A percentile compares a stretch with the other conserved stretches of the same genome.
These are phyloP conservation scores for Odontothrips loti DNA, from an alignment of 2,888 invertebrate species.

Conservation along the genomic window DNA sequence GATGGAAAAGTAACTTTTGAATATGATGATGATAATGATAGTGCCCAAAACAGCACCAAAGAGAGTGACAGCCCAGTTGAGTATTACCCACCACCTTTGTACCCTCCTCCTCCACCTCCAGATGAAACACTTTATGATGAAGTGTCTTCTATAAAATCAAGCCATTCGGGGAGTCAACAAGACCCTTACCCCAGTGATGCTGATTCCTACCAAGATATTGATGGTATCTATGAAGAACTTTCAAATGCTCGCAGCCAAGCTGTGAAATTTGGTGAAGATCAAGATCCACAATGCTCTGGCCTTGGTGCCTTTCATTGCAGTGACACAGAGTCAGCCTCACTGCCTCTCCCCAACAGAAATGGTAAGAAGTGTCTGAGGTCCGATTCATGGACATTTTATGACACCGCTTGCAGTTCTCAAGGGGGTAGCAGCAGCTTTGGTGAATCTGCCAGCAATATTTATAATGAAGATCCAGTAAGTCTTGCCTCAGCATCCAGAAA, in stretches of 20 bases:
- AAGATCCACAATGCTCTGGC: slow-evolving; percentile 33
- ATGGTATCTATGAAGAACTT: slow-evolving; percentile 39
- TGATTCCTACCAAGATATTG: slow-evolving; percentile 33
- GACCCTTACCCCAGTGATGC: slow-evolving; percentile 32
- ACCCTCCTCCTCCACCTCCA: slow-evolving; percentile 57
- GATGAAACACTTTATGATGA: slow-evolving; percentile 56
- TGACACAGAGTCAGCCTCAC: slow-evolving; percentile 33
- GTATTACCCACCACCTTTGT: slow-evolving; percentile 53
- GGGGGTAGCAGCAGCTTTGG: slow-evolving; percentile 13
- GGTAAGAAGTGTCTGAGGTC: slow-evolving; percentile 46
- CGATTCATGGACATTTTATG: slow-evolving; percentile 54
- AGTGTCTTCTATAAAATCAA: slow-evolving; percentile 47
- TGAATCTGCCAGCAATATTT: slow-evolving; percentile 18
- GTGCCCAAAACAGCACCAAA: slow-evolving; percentile 39
- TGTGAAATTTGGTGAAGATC: background rate
- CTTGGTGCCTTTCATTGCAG: slow-evolving; percentile 34
- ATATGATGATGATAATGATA: slow-evolving; percentile 44
- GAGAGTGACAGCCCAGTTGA: slow-evolving; percentile 43
- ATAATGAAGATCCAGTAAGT: slow-evolving; percentile 6
- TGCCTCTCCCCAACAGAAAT: background rate
- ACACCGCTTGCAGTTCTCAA: slow-evolving; percentile 41
- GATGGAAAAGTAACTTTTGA: slow-evolving; percentile 30
- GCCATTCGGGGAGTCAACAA: slow-evolving; percentile 37
- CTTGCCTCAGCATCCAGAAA: slow-evolving; percentile 16
- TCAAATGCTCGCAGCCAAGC: slow-evolving; percentile 15